Evolutionary conservation across 2,888 invertebrate species (phyloP).

Genomic region (Drosophila melanocephala): DNA sequence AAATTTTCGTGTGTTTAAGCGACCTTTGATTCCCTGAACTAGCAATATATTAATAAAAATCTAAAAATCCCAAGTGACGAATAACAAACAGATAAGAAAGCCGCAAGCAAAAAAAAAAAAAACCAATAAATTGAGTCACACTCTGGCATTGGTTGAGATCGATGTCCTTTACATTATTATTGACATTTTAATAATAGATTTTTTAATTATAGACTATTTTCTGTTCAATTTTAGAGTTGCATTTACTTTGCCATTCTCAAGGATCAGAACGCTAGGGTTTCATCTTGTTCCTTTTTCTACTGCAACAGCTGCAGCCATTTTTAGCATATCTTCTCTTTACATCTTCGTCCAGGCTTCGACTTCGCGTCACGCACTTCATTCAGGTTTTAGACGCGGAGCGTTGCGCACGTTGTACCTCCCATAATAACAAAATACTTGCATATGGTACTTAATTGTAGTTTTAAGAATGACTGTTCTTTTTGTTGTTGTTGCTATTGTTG

Average conservation of each 20-base stretch:
- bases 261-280: neutral
- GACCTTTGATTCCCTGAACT: neutral
- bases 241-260: neutral
- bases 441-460: constrained; percentile 30
- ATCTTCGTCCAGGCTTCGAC: neutral
- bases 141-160: neutral
- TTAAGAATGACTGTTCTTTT: neutral
- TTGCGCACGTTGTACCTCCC: neutral
- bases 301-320: constrained; percentile 22
- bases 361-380: constrained; percentile 22
- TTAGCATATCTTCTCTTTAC: neutral
- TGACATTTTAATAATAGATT: neutral
- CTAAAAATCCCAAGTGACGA: constrained; percentile 39
- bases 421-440: neutral
- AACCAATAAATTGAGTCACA: constrained; percentile 4
- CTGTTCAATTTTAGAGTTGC: neutral
- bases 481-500: constrained; percentile 19
- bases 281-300: constrained; percentile 1
- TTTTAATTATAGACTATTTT: neutral
- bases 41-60: constrained; percentile 17
- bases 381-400: constrained; percentile 17
- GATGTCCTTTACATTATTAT: constrained; percentile 24
- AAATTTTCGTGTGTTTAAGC: neutral
- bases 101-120: neutral
- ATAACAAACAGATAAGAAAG: constrained; percentile 26